Evolutionary conservation across 2,888 invertebrate genomes (phyloP).

Genomic region (Deroplatys truncata): DNA sequence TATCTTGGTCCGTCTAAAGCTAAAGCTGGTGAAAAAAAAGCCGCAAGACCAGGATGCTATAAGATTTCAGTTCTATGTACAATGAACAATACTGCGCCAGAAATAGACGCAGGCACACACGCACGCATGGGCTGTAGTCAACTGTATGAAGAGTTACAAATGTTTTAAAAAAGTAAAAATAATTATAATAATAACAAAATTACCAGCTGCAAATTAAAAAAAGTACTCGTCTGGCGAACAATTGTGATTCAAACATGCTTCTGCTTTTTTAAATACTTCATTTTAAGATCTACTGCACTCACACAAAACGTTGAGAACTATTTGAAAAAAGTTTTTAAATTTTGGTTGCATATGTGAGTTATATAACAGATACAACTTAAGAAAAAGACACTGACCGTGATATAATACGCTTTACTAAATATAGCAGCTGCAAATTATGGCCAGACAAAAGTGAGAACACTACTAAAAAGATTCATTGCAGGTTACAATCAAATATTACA

Average conservation of each 20-base stretch:
- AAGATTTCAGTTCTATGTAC: slow-evolving; percentile 31
- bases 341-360: slow-evolving; percentile 15
- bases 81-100: slow-evolving; percentile 32
- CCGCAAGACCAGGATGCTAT: slow-evolving; percentile 32
- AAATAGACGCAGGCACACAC: slow-evolving; percentile 28
- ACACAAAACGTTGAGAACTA: slow-evolving; percentile 27
- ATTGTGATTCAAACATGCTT: slow-evolving; percentile 26
- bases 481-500: slow-evolving; percentile 31
- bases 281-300: slow-evolving; percentile 26
- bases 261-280: not conserved
- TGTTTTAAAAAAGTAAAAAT: slow-evolving; percentile 14
- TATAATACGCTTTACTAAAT: slow-evolving; percentile 5
- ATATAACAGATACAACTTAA: not conserved
- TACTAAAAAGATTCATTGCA: slow-evolving; percentile 31
- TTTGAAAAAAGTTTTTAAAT: not conserved
- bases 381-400: slow-evolving; percentile 16
- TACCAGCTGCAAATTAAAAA: slow-evolving; percentile 26
- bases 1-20: slow-evolving; percentile 30
- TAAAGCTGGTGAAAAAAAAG: slow-evolving; percentile 33
- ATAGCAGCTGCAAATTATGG: slow-evolving; percentile 23
- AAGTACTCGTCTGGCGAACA: slow-evolving; percentile 28
- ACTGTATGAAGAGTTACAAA: slow-evolving; percentile 27
- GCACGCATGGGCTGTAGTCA: slow-evolving; percentile 20
- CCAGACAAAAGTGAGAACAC: slow-evolving; percentile 27
- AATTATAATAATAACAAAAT: slow-evolving; percentile 21